phyloP scores from a whole-genome alignment of 2,113 vertebrate genomes.

The Salvator merianae region DNA sequence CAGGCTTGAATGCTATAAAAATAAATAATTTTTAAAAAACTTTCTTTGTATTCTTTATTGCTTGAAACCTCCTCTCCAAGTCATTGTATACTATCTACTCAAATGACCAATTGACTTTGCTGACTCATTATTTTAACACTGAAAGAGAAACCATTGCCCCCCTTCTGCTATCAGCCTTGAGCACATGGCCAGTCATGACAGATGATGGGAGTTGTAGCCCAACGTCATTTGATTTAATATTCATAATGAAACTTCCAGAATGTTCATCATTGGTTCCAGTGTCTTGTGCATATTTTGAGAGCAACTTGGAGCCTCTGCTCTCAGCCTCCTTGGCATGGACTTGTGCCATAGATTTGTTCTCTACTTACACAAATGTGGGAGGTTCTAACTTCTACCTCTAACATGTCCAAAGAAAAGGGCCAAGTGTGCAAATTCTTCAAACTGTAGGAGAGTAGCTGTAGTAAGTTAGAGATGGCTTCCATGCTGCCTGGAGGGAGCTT shows the following conservation, averaged over 20 bases:
- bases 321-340: background rate
- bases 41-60: background rate
- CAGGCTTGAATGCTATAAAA: background rate
- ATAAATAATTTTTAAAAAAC: constrained; percentile 8
- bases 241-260: background rate
- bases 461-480: background rate
- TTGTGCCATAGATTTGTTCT: constrained; percentile 11
- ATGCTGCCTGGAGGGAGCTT: background rate
- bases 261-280: background rate
- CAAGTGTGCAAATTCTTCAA: background rate
- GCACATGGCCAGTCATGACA: background rate
- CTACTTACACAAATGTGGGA: background rate
- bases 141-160: background rate
- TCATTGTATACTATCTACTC: background rate
- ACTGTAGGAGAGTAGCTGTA: background rate
- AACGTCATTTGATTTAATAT: background rate
- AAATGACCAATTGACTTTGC: background rate
- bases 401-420: background rate
- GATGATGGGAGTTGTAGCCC: background rate
- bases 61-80: background rate
- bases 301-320: background rate
- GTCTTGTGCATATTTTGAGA: background rate
- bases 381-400: background rate
- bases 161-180: background rate
- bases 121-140: background rate